Evolutionary conservation across 1,140 invertebrate species (phyloP).

Genomic region (Lordiphosa stackelbergi): DNA sequence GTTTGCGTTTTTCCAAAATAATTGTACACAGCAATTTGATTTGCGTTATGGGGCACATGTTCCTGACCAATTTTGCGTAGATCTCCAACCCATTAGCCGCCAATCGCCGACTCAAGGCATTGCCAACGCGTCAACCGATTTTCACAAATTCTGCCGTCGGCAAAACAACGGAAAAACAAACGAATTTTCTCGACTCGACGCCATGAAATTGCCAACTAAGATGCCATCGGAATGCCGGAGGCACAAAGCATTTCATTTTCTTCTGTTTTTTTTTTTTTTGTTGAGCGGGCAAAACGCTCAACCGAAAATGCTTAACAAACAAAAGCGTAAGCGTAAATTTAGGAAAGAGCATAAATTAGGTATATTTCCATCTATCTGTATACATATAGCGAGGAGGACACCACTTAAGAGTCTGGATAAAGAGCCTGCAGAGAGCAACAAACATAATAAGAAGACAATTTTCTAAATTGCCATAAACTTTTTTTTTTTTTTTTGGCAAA

Average conservation of each 20-base stretch:
- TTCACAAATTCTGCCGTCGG: constrained; percentile 33
- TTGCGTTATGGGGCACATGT: constrained; percentile 68
- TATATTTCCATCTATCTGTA: too few species aligned
- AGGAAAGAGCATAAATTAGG: constrained; percentile 32
- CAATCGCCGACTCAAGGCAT: too few species aligned
- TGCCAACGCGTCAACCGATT: constrained; percentile 1
- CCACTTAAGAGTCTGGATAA: too few species aligned
- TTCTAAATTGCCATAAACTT: constrained; percentile 10
- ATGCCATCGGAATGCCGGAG: constrained; percentile 20
- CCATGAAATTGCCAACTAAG: constrained; percentile 47
- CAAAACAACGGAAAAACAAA: constrained; percentile 14
- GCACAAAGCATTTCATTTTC: constrained; percentile 26
- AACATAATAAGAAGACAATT: constrained; percentile 6
- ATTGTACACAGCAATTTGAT: constrained; percentile 61
- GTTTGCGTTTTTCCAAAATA: constrained; percentile 70
- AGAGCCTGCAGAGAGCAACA: constrained; percentile 16
- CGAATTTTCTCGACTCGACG: constrained; percentile 44
- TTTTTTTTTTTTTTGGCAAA: constrained; percentile 1
- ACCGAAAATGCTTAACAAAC: constrained; percentile 4
- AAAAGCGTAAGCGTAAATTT: constrained; percentile 8
- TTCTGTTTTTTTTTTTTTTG: constrained; percentile 19
- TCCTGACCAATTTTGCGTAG: constrained; percentile 31
- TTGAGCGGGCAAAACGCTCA: constrained; percentile 4
- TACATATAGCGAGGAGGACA: too few species aligned
- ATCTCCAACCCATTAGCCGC: constrained; percentile 1